phyloP scores from a whole-genome alignment of 2,113 vertebrate species.

The Notothenia rossii region DNA sequence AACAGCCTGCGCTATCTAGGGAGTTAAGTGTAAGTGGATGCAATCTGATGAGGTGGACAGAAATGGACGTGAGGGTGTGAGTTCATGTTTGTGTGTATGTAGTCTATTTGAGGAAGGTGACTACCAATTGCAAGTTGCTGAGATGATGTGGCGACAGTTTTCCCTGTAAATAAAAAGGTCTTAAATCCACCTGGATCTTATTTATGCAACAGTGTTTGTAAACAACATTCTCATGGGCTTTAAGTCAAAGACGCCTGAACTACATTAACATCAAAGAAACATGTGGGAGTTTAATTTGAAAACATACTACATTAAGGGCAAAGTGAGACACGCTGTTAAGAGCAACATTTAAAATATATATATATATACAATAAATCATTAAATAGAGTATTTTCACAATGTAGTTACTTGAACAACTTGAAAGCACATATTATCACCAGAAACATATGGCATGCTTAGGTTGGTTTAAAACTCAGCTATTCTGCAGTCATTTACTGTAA shows the following conservation, averaged over 20 bases:
- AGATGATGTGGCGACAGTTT: conserved; percentile 41
- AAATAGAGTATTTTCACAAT: conserved; percentile 9
- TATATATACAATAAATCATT: neutral
- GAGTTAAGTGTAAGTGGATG: conserved; percentile 71
- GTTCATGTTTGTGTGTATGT: conserved; percentile 14
- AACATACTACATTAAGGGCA: no score
- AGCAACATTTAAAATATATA: neutral
- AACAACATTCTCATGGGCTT: conserved; percentile 10
- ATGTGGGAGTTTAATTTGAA: neutral
- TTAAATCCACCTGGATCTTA: conserved; percentile 13
- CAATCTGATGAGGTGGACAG: conserved; percentile 65
- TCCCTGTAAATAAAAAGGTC: conserved; percentile 38
- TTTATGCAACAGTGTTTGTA: conserved; percentile 16
- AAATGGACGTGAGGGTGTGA: conserved; percentile 33
- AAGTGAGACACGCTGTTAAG: no score
- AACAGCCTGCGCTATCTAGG: conserved; percentile 59
- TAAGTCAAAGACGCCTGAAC: conserved; percentile 3
- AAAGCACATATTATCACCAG: conserved; percentile 22
- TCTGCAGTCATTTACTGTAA: conserved; percentile 13
- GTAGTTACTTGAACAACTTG: conserved; percentile 14
- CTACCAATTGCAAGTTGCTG: conserved; percentile 24
- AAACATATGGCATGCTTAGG: conserved; percentile 36
- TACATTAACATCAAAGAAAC: neutral
- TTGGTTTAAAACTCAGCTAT: conserved; percentile 24
- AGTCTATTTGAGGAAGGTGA: conserved; percentile 49